These are phyloP conservation scores for Temnopleurus reevesii DNA, from an alignment of 53 echinoderm and acorn worm genomes.

Conservation along the genomic window DNA sequence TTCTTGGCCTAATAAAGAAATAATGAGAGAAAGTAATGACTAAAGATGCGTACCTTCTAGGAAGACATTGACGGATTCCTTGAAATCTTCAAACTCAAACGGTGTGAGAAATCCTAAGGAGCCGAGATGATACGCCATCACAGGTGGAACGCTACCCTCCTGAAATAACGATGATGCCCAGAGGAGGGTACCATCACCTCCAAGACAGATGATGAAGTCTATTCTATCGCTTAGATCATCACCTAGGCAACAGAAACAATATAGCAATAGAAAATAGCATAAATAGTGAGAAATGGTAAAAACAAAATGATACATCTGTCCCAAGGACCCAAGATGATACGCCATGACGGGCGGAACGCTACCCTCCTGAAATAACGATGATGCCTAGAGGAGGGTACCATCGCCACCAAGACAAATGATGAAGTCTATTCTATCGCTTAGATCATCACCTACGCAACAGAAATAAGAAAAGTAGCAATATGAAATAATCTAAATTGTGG, in stretches of 20 bases:
- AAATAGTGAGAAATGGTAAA: too few species aligned
- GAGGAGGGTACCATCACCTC: slow-evolving; percentile 94
- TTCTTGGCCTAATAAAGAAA: too few species aligned
- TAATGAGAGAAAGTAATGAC: too few species aligned
- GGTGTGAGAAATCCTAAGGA: slow-evolving; percentile 97
- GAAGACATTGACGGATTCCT: slow-evolving; percentile 86
- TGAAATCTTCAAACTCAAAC: slow-evolving; percentile 94
- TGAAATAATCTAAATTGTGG: too few species aligned
- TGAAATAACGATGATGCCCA: slow-evolving; percentile 98
- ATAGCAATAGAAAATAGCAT: too few species aligned
- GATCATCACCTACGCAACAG: slow-evolving; percentile 71
- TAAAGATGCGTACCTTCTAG: slow-evolving; percentile 72
- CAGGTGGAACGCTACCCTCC: slow-evolving; percentile 96
- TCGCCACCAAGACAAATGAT: slow-evolving; percentile 98
- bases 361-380: slow-evolving; percentile 96
- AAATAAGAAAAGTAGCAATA: too few species aligned
- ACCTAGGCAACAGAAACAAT: slow-evolving; percentile 63
- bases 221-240: slow-evolving; percentile 86
- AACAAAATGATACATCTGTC: too few species aligned
- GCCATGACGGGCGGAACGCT: slow-evolving; percentile 99
- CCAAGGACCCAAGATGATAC: slow-evolving; percentile 94
- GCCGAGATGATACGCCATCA: slow-evolving; percentile 98
- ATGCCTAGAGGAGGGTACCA: slow-evolving; percentile 93
- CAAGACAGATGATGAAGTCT: slow-evolving; percentile 96
- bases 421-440: slow-evolving; percentile 93